These are phyloP conservation scores for Sinocyclocheilus anshuiensis DNA, from an alignment of 2,113 vertebrate genomes.

Conservation along the genomic window DNA sequence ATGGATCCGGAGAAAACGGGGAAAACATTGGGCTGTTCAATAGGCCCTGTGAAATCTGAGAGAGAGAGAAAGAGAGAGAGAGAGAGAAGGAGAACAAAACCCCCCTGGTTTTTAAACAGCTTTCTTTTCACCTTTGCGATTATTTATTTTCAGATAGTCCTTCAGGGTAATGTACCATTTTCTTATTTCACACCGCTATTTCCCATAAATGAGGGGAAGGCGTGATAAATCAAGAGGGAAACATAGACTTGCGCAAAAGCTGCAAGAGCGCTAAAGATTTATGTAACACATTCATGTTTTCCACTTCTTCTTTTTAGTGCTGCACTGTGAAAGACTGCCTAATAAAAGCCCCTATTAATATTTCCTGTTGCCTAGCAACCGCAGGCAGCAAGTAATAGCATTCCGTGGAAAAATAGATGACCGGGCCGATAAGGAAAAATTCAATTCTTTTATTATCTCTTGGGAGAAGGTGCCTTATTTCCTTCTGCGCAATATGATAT, in stretches of 20 bases:
- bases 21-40: slow-evolving; percentile 67
- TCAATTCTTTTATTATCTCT: slow-evolving; percentile 99
- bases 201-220: slow-evolving; percentile 99
- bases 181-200: slow-evolving; percentile 94
- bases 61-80: slow-evolving; percentile 40
- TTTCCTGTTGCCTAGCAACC: slow-evolving; percentile 99
- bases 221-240: slow-evolving; percentile 99
- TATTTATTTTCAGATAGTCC: slow-evolving; percentile 99
- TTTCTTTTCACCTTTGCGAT: slow-evolving; percentile 94
- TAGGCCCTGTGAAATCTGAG: slow-evolving; percentile 84
- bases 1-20: slow-evolving; percentile 56
- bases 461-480: slow-evolving; percentile 97
- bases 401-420: slow-evolving; percentile 98
- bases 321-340: slow-evolving; percentile 98
- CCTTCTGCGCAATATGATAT: slow-evolving; percentile 94
- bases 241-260: slow-evolving; percentile 95
- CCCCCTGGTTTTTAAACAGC: slow-evolving; percentile 82
- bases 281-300: slow-evolving; percentile 99
- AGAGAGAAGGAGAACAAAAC: slow-evolving; percentile 29
- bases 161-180: slow-evolving; percentile 98
- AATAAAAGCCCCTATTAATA: slow-evolving; percentile 99
- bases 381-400: slow-evolving; percentile 99
- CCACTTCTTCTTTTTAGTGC: slow-evolving; percentile 99
- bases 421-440: slow-evolving; percentile 99
- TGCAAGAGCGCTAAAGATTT: slow-evolving; percentile 99